phyloP scores from a whole-genome alignment of 2,797 vertebrate genomes.

The Heteromormyrus szaboi region DNA sequence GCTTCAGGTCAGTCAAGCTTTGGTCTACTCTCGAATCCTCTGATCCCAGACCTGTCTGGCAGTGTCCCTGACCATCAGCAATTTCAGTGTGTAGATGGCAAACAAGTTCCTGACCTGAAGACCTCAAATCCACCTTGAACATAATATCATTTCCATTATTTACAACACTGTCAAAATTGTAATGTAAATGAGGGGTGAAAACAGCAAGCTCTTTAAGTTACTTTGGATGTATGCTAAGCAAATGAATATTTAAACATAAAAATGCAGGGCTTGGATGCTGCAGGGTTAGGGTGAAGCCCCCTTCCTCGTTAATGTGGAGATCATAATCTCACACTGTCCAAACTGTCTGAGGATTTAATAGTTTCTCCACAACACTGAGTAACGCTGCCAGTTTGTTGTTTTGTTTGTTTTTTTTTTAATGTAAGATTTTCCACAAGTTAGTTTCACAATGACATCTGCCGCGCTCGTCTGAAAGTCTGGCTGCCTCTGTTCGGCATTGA shows the following conservation, averaged over 20 bases:
- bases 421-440: neutral
- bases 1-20: neutral
- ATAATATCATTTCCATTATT: neutral
- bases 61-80: neutral
- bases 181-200: neutral
- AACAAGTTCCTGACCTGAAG: neutral
- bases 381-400: neutral
- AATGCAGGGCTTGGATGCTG: neutral
- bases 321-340: neutral
- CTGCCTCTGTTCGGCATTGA: constrained; percentile 12
- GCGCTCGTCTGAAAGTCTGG: neutral
- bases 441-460: neutral
- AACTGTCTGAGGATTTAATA: constrained; percentile 17
- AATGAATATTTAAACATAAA: constrained; percentile 14
- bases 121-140: neutral
- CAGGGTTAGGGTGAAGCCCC: neutral
- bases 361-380: neutral
- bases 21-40: neutral
- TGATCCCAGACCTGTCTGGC: neutral
- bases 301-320: neutral
- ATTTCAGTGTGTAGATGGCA: neutral
- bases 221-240: neutral
- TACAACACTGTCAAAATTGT: neutral
- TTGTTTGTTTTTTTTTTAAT: neutral
- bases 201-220: neutral